phyloP scores from a whole-genome alignment of 1,140 invertebrate genomes.

The Macrotrachela quadricornifera region DNA sequence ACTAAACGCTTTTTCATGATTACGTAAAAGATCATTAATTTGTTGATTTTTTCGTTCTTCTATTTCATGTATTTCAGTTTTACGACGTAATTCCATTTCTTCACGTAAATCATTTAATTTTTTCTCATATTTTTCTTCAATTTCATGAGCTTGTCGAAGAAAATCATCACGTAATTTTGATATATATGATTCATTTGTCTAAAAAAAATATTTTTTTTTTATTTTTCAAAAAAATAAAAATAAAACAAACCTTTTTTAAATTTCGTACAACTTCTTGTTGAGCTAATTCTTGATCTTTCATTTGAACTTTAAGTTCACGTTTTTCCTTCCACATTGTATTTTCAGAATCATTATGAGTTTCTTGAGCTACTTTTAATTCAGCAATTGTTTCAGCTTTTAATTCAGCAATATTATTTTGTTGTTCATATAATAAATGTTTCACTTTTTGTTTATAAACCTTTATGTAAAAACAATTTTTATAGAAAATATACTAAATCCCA shows the following conservation, averaged over 20 bases:
- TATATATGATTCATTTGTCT: conserved; percentile 40
- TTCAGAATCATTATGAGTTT: conserved; percentile 50
- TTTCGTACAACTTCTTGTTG: conserved; percentile 43
- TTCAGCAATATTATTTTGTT: conserved; percentile 56
- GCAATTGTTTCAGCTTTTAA: conserved; percentile 52
- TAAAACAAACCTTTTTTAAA: conserved; percentile 19
- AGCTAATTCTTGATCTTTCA: conserved; percentile 46
- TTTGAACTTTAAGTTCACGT: conserved; percentile 44
- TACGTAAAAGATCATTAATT: conserved; percentile 52
- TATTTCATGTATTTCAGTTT: conserved; percentile 47
- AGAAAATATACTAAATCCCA: background rate
- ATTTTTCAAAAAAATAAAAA: no score
- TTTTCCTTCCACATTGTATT: conserved; percentile 54
- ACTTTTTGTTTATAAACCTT: conserved; percentile 62
- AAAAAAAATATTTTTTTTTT: background rate
- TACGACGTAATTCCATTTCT: conserved; percentile 49
- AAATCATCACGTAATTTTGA: conserved; percentile 45
- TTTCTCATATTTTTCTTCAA: conserved; percentile 57
- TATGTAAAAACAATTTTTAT: background rate
- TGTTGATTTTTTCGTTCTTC: conserved; percentile 72
- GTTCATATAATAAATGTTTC: conserved; percentile 71
- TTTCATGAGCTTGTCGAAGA: conserved; percentile 48
- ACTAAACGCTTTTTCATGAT: conserved; percentile 58
- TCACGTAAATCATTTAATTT: conserved; percentile 48
- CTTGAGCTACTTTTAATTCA: conserved; percentile 47